phyloP scores from a whole-genome alignment of 2,888 invertebrate genomes.

The Acrocera orbiculus region DNA sequence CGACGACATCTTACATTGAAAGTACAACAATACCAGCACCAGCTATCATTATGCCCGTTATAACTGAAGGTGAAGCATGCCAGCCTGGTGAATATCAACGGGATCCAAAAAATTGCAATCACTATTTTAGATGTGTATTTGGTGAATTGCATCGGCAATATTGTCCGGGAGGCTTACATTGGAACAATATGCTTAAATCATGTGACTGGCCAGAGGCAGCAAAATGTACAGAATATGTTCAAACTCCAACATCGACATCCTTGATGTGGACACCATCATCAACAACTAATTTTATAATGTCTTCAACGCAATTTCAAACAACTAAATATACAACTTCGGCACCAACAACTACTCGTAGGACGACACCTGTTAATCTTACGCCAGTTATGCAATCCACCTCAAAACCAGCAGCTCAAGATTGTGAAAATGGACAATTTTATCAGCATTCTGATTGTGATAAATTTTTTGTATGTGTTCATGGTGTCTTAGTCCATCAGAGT shows the following conservation, averaged over 20 bases:
- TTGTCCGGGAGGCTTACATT: conserved; percentile 67
- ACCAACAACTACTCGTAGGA: conserved; percentile 23
- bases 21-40: conserved; percentile 31
- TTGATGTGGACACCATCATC: conserved; percentile 20
- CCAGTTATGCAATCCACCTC: conserved; percentile 27
- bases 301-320: no score
- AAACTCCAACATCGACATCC: conserved; percentile 22
- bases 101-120: conserved; percentile 51
- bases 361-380: conserved; percentile 17
- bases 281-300: conserved; percentile 11
- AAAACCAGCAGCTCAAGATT: conserved; percentile 26
- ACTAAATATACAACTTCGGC: no score
- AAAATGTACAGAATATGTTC: conserved; percentile 37
- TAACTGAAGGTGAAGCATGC: conserved; percentile 24
- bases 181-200: conserved; percentile 45
- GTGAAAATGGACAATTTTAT: conserved; percentile 58
- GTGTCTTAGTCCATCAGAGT: conserved; percentile 44
- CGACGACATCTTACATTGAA: conserved; percentile 12
- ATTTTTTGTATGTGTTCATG: conserved; percentile 64
- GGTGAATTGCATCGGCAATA: conserved; percentile 52
- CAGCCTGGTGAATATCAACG: conserved; percentile 38
- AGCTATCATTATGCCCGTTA: conserved; percentile 31
- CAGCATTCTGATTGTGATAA: conserved; percentile 52
- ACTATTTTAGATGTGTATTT: conserved; percentile 58
- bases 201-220: conserved; percentile 71